These are phyloP conservation scores for Cranoglanis bouderius DNA, from an alignment of 2,113 vertebrate genomes.

Conservation along the genomic window DNA sequence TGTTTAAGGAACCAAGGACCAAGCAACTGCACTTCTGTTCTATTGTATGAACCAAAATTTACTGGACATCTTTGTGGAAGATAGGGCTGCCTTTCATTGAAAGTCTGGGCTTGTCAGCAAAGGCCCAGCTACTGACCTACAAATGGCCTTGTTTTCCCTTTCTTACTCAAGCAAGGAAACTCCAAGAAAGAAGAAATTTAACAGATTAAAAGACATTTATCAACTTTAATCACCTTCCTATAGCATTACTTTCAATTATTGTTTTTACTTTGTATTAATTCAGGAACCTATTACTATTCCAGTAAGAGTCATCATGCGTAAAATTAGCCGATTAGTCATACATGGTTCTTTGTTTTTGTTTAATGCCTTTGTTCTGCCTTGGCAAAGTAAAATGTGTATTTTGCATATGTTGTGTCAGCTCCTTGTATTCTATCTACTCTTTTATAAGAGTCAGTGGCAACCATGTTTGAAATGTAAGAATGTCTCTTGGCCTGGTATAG, in stretches of 20 bases:
- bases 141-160: slow-evolving; percentile 31
- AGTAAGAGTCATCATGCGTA: not conserved
- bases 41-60: slow-evolving; percentile 51
- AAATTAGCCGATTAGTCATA: not conserved
- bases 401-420: slow-evolving; percentile 8
- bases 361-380: not conserved
- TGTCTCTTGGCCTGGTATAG: slow-evolving; percentile 39
- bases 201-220: not conserved
- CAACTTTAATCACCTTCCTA: not conserved
- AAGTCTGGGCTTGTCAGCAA: slow-evolving; percentile 42
- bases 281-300: not conserved
- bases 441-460: slow-evolving; percentile 56
- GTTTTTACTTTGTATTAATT: not conserved
- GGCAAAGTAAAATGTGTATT: not conserved
- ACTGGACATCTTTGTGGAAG: slow-evolving; percentile 46
- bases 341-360: not conserved
- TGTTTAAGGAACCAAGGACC: slow-evolving; percentile 1
- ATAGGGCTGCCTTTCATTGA: slow-evolving; percentile 38
- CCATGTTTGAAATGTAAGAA: slow-evolving; percentile 56
- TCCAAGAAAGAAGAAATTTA: not conserved
- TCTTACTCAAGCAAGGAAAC: slow-evolving; percentile 1
- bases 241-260: not conserved
- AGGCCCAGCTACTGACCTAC: slow-evolving; percentile 40
- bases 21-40: slow-evolving; percentile 21
- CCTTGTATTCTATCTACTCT: slow-evolving; percentile 20